Percentiles rank a stretch among this genome's conserved stretches.
Evolutionary conservation across 2,113 vertebrate species (phyloP).

Genomic region (Ciconia boyciana): DNA sequence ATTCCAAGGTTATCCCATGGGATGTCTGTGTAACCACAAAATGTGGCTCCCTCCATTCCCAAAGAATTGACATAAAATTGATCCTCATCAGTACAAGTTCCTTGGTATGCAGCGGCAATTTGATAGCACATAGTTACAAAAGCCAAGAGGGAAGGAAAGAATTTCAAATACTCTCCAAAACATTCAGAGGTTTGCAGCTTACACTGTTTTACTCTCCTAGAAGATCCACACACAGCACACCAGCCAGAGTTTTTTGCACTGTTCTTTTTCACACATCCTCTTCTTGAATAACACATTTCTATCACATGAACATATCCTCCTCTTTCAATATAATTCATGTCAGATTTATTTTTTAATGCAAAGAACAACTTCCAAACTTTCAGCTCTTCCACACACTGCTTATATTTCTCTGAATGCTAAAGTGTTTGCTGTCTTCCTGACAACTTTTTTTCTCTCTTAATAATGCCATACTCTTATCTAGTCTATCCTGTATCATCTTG

Average conservation of each 20-base stretch:
- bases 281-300: constrained; percentile 11
- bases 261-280: constrained; percentile 48
- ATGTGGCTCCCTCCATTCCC: background rate
- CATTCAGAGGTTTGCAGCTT: background rate
- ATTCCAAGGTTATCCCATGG: background rate
- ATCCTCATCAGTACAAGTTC: background rate
- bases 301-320: constrained; percentile 15
- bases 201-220: background rate
- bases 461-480: background rate
- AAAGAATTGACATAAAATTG: background rate
- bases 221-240: background rate
- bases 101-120: background rate
- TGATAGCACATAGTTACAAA: background rate
- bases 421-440: background rate
- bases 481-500: background rate
- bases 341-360: constrained; percentile 31
- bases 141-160: background rate
- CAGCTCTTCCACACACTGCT: background rate
- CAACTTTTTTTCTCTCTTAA: background rate
- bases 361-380: constrained; percentile 10
- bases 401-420: background rate
- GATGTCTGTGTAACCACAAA: background rate
- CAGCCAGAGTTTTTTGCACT: background rate
- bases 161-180: background rate
- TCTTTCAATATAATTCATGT: background rate